Evolutionary conservation across 2,797 vertebrate genomes (phyloP).

Genomic region (Cephalopachus bancanus): DNA sequence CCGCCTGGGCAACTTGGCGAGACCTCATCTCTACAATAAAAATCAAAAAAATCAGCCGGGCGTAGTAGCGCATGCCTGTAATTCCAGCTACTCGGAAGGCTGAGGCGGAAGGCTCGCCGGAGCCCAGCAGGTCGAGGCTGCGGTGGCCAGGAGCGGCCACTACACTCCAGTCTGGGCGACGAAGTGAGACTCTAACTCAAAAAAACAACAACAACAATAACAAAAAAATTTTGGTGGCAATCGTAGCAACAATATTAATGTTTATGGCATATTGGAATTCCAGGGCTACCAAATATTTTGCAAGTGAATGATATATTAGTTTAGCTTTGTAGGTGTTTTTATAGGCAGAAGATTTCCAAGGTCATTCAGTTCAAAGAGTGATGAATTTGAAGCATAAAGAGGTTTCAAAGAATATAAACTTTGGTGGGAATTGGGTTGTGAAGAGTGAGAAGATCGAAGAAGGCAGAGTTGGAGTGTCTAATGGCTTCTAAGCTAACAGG

Average conservation of each 20-base stretch:
- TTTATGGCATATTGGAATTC: background rate
- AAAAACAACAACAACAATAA: too few relatives aligned
- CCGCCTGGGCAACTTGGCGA: too few relatives aligned
- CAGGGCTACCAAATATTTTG: background rate
- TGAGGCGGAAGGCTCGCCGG: too few relatives aligned
- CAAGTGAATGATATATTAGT: background rate
- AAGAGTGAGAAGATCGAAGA: background rate
- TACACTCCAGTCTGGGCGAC: too few relatives aligned
- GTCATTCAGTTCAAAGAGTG: background rate
- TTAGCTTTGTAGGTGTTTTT: background rate
- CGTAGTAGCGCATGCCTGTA: too few relatives aligned
- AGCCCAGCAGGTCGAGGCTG: too few relatives aligned
- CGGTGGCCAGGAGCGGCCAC: too few relatives aligned
- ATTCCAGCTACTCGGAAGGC: too few relatives aligned
- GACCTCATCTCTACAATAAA: too few relatives aligned
- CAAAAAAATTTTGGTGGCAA: background rate
- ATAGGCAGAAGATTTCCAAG: background rate
- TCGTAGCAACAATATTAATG: background rate
- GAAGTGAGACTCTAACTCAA: too few relatives aligned
- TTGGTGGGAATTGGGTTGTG: background rate
- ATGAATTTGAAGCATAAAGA: background rate
- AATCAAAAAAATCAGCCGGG: too few relatives aligned
- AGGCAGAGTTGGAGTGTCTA: background rate
- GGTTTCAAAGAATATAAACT: background rate
- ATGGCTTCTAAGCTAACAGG: background rate